Conservation (phyloP, 2,797 vertebrate species). For the Psittacula echo region DNA sequence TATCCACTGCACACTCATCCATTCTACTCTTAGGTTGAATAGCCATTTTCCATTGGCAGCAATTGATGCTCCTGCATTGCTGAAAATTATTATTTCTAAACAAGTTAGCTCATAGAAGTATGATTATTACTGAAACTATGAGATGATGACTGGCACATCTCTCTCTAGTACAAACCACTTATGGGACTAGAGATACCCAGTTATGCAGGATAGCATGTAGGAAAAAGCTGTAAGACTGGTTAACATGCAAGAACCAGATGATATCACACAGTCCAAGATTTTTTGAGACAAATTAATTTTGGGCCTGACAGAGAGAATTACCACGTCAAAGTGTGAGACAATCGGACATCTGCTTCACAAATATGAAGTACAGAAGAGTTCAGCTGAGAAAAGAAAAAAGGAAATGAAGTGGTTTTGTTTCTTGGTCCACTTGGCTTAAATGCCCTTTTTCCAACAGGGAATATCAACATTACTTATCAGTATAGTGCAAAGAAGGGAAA, state of each 20-base stretch:
- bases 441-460: neutral
- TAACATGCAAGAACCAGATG: neutral
- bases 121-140: neutral
- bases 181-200: neutral
- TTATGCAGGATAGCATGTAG: neutral
- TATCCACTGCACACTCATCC: neutral
- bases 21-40: neutral
- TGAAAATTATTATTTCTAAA: neutral
- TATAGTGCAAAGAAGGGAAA: neutral
- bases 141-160: neutral
- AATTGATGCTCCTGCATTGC: neutral
- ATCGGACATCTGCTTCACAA: neutral
- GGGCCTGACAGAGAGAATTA: neutral
- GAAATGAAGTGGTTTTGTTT: neutral
- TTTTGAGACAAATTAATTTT: neutral
- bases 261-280: neutral
- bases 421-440: neutral
- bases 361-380: neutral
- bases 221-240: neutral
- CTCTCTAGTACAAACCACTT: neutral
- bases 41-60: neutral
- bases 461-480: neutral
- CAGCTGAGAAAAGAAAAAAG: neutral
- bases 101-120: neutral
- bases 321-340: neutral